Conservation (phyloP, 2,797 vertebrate genomes). For the Denticeps clupeoides region DNA sequence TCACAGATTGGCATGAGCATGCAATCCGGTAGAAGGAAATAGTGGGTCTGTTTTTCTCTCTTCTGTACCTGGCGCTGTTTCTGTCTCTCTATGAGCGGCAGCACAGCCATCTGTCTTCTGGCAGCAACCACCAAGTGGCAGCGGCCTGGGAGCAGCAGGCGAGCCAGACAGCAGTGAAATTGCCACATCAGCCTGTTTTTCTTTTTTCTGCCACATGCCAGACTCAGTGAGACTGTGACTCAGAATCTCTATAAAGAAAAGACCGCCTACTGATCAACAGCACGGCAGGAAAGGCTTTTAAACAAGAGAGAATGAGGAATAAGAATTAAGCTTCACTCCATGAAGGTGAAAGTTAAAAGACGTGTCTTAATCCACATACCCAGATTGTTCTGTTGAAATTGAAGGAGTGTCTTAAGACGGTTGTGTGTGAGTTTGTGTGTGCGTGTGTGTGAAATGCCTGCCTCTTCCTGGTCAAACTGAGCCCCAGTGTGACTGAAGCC, state of each 20-base stretch:
- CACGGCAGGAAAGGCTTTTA: too few relatives aligned
- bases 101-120: not conserved
- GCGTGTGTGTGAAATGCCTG: conserved; percentile 1
- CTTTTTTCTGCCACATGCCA: not conserved
- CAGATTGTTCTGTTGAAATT: too few relatives aligned
- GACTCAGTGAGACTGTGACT: too few relatives aligned
- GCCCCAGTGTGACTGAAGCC: conserved; percentile 9
- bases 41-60: not conserved
- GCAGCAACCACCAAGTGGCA: not conserved
- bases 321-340: too few relatives aligned
- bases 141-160: not conserved
- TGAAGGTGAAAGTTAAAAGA: too few relatives aligned
- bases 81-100: too few relatives aligned
- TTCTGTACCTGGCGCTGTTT: not conserved
- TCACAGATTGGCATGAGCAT: too few relatives aligned
- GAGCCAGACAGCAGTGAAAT: not conserved
- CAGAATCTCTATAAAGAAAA: too few relatives aligned
- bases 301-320: too few relatives aligned
- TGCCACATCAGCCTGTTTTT: not conserved
- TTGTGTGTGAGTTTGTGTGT: not conserved
- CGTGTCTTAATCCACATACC: too few relatives aligned
- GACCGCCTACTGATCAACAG: too few relatives aligned
- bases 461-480: conserved; percentile 6
- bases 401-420: not conserved
- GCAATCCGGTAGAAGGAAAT: not conserved